Evolutionary conservation across 2,113 vertebrate species (phyloP).

Genomic region (Cichladusa arquata): DNA sequence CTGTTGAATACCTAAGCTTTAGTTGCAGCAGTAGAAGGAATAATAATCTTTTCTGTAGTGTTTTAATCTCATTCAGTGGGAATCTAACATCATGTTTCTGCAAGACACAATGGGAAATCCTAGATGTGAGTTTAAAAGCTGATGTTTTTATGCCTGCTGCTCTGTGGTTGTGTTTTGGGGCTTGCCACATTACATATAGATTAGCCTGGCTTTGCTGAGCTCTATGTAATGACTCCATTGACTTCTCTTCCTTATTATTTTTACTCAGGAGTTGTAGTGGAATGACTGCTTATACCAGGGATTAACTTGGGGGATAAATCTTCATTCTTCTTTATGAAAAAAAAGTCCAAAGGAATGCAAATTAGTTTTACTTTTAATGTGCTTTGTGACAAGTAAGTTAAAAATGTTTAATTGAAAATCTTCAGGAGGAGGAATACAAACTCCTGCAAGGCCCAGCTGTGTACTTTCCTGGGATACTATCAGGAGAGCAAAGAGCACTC

Average conservation of each 20-base stretch:
- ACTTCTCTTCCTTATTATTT: conserved; percentile 24
- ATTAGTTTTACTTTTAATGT: not conserved
- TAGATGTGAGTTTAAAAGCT: not conserved
- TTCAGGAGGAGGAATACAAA: not conserved
- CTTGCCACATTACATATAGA: conserved; percentile 6
- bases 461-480: not conserved
- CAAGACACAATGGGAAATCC: not conserved
- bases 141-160: not conserved
- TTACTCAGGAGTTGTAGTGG: not conserved
- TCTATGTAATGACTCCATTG: not conserved
- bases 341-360: not conserved
- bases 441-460: not conserved
- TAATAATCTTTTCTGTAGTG: not conserved
- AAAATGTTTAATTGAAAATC: conserved; percentile 3
- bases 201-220: not conserved
- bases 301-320: conserved; percentile 19
- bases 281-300: not conserved
- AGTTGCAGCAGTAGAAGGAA: not conserved
- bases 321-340: not conserved
- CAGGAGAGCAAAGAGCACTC: not conserved
- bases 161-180: not conserved
- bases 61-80: not conserved
- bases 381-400: not conserved
- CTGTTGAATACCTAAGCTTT: not conserved
- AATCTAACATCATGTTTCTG: not conserved